Percentiles rank a stretch among this genome's conserved stretches.
These are phyloP conservation scores for Streptopelia turtur DNA, from an alignment of 2,797 vertebrate species.

Conservation along the genomic window DNA sequence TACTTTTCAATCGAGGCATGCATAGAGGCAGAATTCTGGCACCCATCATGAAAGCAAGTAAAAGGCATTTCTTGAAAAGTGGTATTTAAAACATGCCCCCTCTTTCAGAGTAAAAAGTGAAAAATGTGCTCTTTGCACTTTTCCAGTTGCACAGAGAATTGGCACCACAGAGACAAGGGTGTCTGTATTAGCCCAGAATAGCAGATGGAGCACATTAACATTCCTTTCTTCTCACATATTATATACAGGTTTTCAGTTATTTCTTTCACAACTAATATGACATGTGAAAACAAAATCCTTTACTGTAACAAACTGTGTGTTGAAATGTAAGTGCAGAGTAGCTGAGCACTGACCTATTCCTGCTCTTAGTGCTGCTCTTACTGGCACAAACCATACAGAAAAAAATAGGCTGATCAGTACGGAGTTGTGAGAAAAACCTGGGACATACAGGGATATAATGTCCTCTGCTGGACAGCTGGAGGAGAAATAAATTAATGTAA, in stretches of 20 bases:
- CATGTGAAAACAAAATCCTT: neutral
- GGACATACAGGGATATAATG: neutral
- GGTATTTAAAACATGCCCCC: neutral
- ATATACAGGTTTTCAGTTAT: neutral
- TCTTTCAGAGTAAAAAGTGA: neutral
- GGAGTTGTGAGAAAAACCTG: neutral
- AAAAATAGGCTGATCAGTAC: neutral
- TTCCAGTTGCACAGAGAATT: neutral
- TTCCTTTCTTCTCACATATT: neutral
- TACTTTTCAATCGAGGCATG: rapidly evolving
- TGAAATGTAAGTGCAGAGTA: neutral
- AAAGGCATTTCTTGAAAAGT: neutral
- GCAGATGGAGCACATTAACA: neutral
- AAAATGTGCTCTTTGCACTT: neutral
- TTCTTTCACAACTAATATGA: neutral
- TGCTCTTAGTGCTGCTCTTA: neutral
- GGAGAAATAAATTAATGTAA: neutral
- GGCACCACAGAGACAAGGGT: neutral
- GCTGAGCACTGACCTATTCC: neutral
- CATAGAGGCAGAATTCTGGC: neutral
- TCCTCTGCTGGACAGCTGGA: neutral
- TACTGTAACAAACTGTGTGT: neutral
- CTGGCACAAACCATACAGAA: neutral
- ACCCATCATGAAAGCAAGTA: neutral
- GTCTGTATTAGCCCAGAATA: neutral